Evolutionary conservation across 64 coral and sea anemone genomes (phyloP), one percentile per base, ranked within the genome.

Genomic region (Montipora efflorescens): DNA sequence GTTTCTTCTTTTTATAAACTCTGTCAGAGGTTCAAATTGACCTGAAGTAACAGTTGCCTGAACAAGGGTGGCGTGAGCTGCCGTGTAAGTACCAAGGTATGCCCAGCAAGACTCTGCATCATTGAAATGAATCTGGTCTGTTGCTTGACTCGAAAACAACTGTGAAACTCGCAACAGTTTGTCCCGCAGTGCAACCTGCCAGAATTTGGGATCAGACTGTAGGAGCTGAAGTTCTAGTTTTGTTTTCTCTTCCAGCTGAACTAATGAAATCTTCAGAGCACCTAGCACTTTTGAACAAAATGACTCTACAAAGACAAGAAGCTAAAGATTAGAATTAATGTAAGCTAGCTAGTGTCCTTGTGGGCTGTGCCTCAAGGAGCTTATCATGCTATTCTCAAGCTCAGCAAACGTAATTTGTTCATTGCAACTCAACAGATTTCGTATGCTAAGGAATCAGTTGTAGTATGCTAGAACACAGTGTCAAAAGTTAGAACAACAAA

Each of bases 191-290:
- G 93, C 94, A 61, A 83, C 75, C 69, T 96, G 88, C 88, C 94
- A 99, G 43, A 96, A 87, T 5, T 96, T 80, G 59, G 85, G 92
- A 48, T 99, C 88, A 13, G 87, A 91, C 10, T 92, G 92, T 3
- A 96, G 68, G 5, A 99, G 78, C 69, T 96, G 83, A n/a, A 99
- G 89, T 75, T 99, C 98, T 74, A 99, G 95, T 76, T 84, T 92
- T 11, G 98, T 99, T 67, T 99, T 99, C 20, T 96, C 98, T 74
- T 99, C 98, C 28, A 99, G 90, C 19, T 96, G 91, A n/a, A 70
- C 22, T 61, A 99, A 96, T 62, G 98, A 99, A 8, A 58, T 82
- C 81, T 99, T 99, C 2, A 99, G 79, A 13, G 98, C 89, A 73
- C 94, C 59, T 21, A 99, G 75, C 19, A 99, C 95, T 49, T 79